Base-by-base conservation (phyloP, 2,888 invertebrate species). In the Rhingia campestris region DNA sequence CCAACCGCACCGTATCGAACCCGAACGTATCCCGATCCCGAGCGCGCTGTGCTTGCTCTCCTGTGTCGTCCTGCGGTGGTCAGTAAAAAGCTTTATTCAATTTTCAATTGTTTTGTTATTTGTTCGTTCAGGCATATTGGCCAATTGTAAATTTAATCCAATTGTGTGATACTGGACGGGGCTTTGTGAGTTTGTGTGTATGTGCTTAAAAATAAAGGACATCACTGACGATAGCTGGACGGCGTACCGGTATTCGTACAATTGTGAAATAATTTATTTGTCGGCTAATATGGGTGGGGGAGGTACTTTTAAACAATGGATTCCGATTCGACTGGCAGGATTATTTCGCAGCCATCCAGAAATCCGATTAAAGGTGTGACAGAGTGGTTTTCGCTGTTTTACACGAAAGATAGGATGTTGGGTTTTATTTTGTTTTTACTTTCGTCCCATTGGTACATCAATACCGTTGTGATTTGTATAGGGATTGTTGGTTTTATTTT, bases 31-130 rank as follows among this genome's bases (percentile, higher is more conserved):
- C 6, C 49, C 14, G 39, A 22, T 22, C 22, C 22, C 22, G 22
- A 22, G 22, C 22, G 22, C 22, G 22, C 22, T 22, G 22, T 22
- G 22, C 22, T 22, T 47, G 37, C 49, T 32, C 22, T 22, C 22
- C 22, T 32, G 37, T 80, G 64, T 73, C 74, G 75, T 81, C 79
- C 85, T 81, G 74, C 53, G 86, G 82, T 86, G 81, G 81, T 73
- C 81, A 86, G 81, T 81, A 85, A 80, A 85, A 80, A 86, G 86
- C 86, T 87, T 87, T 86, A 87, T 87, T 86, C 86, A 86, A 86
- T 86, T 87, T 87, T 86, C 86, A 86, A 87, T 87, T 87, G 87
- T 87, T 87, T 86, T 81, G 86, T 87, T 87, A 87, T 87, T 87
- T 87, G 87, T 86, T 87, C 86, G 76, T 73, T 86, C 86, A 86